Percentiles rank a stretch among this genome's conserved stretches.
Evolutionary conservation across 92 coral and sea anemone genomes (phyloP).

Genomic region (Muricea muricata): DNA sequence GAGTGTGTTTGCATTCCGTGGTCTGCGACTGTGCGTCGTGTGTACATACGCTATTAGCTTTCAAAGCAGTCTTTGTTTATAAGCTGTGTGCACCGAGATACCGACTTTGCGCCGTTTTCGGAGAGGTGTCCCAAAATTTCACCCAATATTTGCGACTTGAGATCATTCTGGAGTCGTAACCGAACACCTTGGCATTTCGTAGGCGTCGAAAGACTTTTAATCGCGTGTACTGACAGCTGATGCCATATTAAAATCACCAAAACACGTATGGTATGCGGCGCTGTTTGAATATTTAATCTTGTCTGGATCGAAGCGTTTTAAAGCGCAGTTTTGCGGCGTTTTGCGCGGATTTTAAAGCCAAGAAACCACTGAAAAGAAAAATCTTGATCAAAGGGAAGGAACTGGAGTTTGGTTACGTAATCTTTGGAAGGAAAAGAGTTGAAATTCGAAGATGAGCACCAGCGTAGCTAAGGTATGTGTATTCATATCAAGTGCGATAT

Average conservation of each 20-base stretch:
- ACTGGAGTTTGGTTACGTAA: not conserved
- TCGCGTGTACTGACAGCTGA: slow-evolving; percentile 41
- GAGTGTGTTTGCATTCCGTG: slow-evolving; percentile 23
- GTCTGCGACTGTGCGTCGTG: not conserved
- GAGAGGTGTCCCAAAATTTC: not conserved
- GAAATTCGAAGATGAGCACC: slow-evolving; percentile 9
- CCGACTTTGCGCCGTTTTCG: not conserved
- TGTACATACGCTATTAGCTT: not conserved
- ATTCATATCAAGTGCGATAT: not conserved
- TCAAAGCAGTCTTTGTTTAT: slow-evolving; percentile 6
- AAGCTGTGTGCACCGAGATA: not conserved
- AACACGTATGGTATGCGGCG: slow-evolving; percentile 18
- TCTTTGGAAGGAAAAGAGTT: not conserved
- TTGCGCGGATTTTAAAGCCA: not conserved
- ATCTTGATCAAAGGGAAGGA: not conserved
- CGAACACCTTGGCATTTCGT: not conserved
- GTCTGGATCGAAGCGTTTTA: not conserved
- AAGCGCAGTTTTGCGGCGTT: not conserved
- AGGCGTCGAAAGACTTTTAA: not conserved
- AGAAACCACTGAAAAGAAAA: not conserved
- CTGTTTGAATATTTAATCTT: not conserved
- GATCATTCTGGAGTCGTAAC: not conserved
- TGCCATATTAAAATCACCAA: not conserved
- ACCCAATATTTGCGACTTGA: not conserved
- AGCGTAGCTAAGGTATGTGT: slow-evolving; percentile 22